Conservation (phyloP, 1,140 invertebrate species). For the Druon quercuslanigerum region DNA sequence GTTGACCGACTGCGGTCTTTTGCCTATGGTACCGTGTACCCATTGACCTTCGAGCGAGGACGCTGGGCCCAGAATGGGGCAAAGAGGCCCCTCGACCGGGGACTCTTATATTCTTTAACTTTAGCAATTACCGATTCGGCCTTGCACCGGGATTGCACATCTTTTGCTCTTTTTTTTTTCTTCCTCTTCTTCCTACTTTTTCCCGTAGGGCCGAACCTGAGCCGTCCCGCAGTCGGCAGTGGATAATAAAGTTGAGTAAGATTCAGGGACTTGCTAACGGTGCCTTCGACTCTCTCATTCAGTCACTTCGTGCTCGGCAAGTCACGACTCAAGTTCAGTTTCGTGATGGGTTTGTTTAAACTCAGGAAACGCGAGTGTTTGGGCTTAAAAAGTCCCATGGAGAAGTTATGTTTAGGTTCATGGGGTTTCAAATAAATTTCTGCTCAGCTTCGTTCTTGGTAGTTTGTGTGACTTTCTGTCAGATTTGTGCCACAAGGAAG, state of each 20-base stretch:
- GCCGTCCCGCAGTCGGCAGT: neutral
- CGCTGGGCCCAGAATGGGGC: constrained; percentile 32
- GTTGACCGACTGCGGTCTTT: constrained; percentile 73
- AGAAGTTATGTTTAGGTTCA: neutral
- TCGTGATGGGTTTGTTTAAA: constrained; percentile 6
- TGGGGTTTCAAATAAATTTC: neutral
- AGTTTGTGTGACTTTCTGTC: no score
- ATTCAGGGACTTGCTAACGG: constrained; percentile 47
- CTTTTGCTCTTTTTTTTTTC: constrained; percentile 44
- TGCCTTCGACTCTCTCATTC: constrained; percentile 43
- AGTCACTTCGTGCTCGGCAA: constrained; percentile 36
- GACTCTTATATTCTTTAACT: constrained; percentile 51
- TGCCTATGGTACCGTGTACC: constrained; percentile 60
- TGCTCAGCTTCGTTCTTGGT: no score
- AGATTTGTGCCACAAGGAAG: no score
- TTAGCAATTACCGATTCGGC: constrained; percentile 54
- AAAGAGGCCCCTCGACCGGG: neutral
- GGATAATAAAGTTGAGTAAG: constrained; percentile 55
- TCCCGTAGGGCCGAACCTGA: constrained; percentile 43
- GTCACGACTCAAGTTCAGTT: constrained; percentile 1
- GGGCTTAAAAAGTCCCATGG: neutral
- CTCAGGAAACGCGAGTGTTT: neutral
- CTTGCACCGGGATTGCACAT: constrained; percentile 51
- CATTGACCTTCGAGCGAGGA: constrained; percentile 66
- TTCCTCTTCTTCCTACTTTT: constrained; percentile 29